Percentiles rank a stretch among this genome's conserved stretches.
Conservation (phyloP, 2,888 invertebrate species). For the Chymomyza caudatula region DNA sequence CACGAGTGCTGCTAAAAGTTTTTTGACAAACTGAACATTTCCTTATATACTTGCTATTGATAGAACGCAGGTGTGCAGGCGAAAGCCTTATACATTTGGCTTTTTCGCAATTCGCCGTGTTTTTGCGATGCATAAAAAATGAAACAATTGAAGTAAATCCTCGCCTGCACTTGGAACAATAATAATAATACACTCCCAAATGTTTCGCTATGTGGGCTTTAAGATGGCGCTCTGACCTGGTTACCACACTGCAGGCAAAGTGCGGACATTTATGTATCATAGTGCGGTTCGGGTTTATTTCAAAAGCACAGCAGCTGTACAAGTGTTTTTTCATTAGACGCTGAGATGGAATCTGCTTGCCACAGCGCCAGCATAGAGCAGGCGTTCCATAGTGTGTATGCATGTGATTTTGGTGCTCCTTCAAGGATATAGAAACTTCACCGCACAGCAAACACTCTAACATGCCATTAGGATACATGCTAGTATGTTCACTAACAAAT, state of each 20-base stretch:
- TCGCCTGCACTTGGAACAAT: constrained; percentile 45
- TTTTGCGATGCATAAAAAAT: constrained; percentile 44
- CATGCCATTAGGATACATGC: constrained; percentile 47
- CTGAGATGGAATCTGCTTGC: constrained; percentile 33
- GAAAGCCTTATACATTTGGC: constrained; percentile 19
- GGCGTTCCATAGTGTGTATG: constrained; percentile 50
- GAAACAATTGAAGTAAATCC: constrained; percentile 36
- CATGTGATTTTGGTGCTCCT: constrained; percentile 52
- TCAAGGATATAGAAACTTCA: constrained; percentile 38
- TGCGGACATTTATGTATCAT: constrained; percentile 54
- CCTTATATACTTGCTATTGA: background rate
- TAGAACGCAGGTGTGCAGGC: background rate
- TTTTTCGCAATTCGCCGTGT: constrained; percentile 27
- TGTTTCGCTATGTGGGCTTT: constrained; percentile 51
- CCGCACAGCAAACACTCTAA: constrained; percentile 64
- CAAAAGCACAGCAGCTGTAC: constrained; percentile 27
- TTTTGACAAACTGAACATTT: background rate
- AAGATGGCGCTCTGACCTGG: constrained; percentile 45
- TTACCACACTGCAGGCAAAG: constrained; percentile 36
- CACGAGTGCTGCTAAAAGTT: background rate
- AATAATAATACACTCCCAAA: constrained; percentile 24
- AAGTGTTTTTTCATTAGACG: constrained; percentile 37
- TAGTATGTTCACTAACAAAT: constrained; percentile 45
- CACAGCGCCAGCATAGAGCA: constrained; percentile 55
- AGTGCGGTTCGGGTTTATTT: background rate